phyloP scores from a whole-genome alignment of 2,113 vertebrate genomes.

The Corvus cornix region DNA sequence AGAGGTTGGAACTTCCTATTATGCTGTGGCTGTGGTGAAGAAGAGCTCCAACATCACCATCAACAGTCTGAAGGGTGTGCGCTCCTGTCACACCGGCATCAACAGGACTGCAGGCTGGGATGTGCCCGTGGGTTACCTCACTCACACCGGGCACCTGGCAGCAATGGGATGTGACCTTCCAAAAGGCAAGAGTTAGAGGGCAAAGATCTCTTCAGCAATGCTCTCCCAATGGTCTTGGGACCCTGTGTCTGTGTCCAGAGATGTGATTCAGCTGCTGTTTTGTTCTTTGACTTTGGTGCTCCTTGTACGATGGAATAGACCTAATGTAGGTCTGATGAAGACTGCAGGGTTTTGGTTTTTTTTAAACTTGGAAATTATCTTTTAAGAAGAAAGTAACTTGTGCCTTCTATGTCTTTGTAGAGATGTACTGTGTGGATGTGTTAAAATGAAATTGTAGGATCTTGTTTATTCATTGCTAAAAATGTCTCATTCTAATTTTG shows the following conservation, averaged over 20 bases:
- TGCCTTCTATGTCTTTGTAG: not conserved
- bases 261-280: not conserved
- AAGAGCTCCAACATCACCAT: slow-evolving; percentile 80
- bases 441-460: not conserved
- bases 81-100: slow-evolving; percentile 90
- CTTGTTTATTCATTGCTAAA: not conserved
- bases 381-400: not conserved
- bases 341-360: not conserved
- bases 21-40: slow-evolving; percentile 88
- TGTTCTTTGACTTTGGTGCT: not conserved
- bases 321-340: not conserved
- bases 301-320: not conserved
- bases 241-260: not conserved
- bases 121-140: slow-evolving; percentile 87
- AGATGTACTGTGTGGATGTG: not conserved
- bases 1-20: slow-evolving; percentile 82
- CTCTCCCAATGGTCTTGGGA: not conserved
- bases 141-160: slow-evolving; percentile 85
- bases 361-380: not conserved
- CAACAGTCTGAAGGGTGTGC: slow-evolving; percentile 76
- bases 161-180: slow-evolving; percentile 84
- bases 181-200: slow-evolving; percentile 68
- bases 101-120: slow-evolving; percentile 90
- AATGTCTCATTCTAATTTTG: not conserved
- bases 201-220: not conserved